Evolutionary conservation across 2,888 invertebrate genomes (phyloP).

Genomic region (Eupithecia dodoneata): DNA sequence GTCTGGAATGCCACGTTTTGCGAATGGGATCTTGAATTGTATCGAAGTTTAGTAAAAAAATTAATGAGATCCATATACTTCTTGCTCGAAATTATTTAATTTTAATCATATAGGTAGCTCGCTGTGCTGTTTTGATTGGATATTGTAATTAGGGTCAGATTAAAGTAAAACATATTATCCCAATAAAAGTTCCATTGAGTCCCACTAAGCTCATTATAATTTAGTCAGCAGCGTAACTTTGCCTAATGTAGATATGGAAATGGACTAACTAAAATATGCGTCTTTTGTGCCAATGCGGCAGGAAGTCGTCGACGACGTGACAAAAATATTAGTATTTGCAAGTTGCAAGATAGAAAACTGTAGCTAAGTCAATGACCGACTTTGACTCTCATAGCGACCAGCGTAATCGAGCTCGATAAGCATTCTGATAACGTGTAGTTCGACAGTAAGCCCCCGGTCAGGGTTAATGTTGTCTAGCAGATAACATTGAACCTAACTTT

Average conservation of each 20-base stretch:
- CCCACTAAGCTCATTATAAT: neutral
- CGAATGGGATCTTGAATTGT: too few relatives aligned
- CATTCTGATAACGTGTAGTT: conserved; percentile 6
- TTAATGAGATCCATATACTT: too few relatives aligned
- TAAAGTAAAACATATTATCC: neutral
- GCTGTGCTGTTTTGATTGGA: too few relatives aligned
- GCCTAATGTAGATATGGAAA: neutral
- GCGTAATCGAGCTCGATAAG: conserved; percentile 5
- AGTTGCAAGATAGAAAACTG: neutral
- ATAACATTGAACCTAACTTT: conserved; percentile 6
- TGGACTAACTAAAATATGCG: neutral
- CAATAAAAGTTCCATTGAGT: neutral
- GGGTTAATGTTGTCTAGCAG: conserved; percentile 10
- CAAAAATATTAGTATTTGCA: neutral
- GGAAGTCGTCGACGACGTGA: conserved; percentile 5
- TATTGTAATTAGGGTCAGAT: too few relatives aligned
- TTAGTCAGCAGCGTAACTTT: neutral
- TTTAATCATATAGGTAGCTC: too few relatives aligned
- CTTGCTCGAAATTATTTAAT: too few relatives aligned
- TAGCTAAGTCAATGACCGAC: conserved; percentile 7
- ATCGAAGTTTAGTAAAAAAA: too few relatives aligned
- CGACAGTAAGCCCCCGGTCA: conserved; percentile 9
- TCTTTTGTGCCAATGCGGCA: conserved; percentile 11
- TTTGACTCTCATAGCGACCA: neutral
- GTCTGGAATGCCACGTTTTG: too few relatives aligned